Evolutionary conservation across 1,140 invertebrate genomes (phyloP), one percentile per base, ranked within the genome.

Genomic region (Ceratosolen fusciceps): DNA sequence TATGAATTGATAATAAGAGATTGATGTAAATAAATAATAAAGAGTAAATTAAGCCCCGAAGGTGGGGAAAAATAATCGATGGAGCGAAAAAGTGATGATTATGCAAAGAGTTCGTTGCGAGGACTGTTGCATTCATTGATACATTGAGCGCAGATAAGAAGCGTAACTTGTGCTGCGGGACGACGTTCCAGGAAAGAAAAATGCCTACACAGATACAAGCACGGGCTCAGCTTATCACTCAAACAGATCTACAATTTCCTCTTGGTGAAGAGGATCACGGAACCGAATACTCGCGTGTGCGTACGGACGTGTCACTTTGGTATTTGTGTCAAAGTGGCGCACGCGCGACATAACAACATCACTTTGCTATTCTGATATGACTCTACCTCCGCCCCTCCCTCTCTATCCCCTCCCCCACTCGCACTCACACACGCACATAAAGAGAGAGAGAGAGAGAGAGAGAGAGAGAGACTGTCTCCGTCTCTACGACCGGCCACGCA

Each of bases 311-410:
- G 84, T 83, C 76, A 80, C 76, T 77, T 80, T 80, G 83, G 83
- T 84, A 84, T 84, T 84, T 83, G 82, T 84, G 83, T 84, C 82
- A 84, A 82, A 83, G 79, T 62, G 81, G 80, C 65, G 62, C 34
- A 3, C 62, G 8, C 26, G 31, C 82, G 81, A 82, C 82, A 83
- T 81, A 81, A 81, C 74, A 79, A 49, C 73, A 80, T 54, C 56
- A n/a, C 56, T 19, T 58, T 19, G 7, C 7, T 29, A 29, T 80
- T 29, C 67, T 83, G 76, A 76, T 78, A 79, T 81, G 82, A 58
- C 34, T 26, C 62, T 62, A n/a, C 65, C 75, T 79, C 47, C 29
- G 39, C 29, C 26, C 19, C 1, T 24, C 4, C 29, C 24, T 58
- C 56, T 58, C 56, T n/a, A n/a, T n/a, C 3, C 56, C 5, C 26